Base-by-base conservation (phyloP, 2,888 invertebrate genomes). In the Synergus umbraculus region DNA sequence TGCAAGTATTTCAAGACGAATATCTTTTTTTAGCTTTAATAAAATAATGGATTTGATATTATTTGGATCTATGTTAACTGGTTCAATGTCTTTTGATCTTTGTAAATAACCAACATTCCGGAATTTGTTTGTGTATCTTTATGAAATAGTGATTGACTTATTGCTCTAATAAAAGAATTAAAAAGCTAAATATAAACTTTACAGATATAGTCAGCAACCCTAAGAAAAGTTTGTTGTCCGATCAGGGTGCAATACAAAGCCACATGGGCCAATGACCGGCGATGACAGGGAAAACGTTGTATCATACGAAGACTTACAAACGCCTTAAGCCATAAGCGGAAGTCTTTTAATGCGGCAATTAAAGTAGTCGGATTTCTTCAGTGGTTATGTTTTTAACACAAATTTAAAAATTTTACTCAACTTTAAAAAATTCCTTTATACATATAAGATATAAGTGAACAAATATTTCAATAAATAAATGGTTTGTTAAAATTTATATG, bases 311-410 rank as follows among this genome's bases (percentile, higher is more conserved):
- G 67, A 46, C 67, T 22, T 67, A 46, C 46, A 67, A 67, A 67
- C 22, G 22, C 67, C 67, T 46, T 46, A 67, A 67, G 67, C 54
- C 54, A 54, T 54, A n/a, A 15, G 54, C 54, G 54, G 54, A 54
- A 54, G 54, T 54, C 54, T 54, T 4, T 54, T 29, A 29, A 29
- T 86, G 83, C 83, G 88, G 84, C 87, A 87, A 90, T 90, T 88
- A 88, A 88, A 87, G 82, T 83, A 78, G 84, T 83, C 82, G 76
- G 82, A 87, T 86, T 83, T 85, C 83, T 80, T 69, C 41, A n/a
- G n/a, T 58, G n/a, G 9, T 41, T 65, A n/a, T 41, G 7, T 41
- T 5, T 43, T 65, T 65, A 43, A 41, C 15, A n/a, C 13, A 43
- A 43, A 65, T 65, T 65, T 13, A 15, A 13, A 64, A 37, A 10